Evolutionary conservation across 2,888 invertebrate genomes (phyloP), one percentile per base, ranked within the genome.

Genomic region (Tetrapedia diversipes): DNA sequence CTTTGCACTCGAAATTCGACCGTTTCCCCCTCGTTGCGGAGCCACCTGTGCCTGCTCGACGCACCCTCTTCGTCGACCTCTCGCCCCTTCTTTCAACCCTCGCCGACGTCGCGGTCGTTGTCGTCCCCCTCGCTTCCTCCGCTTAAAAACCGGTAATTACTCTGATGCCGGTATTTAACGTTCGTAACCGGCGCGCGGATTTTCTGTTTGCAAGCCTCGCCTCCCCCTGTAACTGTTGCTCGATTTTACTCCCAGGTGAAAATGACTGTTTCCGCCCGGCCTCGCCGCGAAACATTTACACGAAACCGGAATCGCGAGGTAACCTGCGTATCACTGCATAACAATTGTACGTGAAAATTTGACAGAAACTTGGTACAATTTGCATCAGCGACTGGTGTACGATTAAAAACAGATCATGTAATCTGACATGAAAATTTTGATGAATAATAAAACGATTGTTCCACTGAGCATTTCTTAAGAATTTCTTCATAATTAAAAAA

Each of bases 81-180:
- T 68, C 66, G 61, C 65, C 73, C 68, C 66, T 73, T 67, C 79
- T 73, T 76, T 72, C 84, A 56, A 71, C 77, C 82, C 74, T 77
- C 71, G 59, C 63, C 72, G 79, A 63, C 73, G 83, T 76, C 56
- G 60, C 45, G 67, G 59, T 71, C 79, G 64, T 79, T 68, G 79
- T 63, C 80, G 73, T 77, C 79, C 82, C n/a, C 82, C 83, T 85
- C 85, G 81, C 84, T 87, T 86, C 85, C 82, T 85, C 83, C 77
- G 81, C 82, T 86, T 87, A 86, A 88, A 87, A 87, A 86, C 88
- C 84, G 84, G 86, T 83, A 87, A 86, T 88, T 86, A 88, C 85
- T 79, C 72, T 75, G 83, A 87, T 82, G 83, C 82, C 75, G 81
- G 79, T 80, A 86, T 86, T 86, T 86, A 86, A 82, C 82, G 77